Base-by-base conservation (phyloP, 2,888 invertebrate species). In the Oscheius sp. region DNA sequence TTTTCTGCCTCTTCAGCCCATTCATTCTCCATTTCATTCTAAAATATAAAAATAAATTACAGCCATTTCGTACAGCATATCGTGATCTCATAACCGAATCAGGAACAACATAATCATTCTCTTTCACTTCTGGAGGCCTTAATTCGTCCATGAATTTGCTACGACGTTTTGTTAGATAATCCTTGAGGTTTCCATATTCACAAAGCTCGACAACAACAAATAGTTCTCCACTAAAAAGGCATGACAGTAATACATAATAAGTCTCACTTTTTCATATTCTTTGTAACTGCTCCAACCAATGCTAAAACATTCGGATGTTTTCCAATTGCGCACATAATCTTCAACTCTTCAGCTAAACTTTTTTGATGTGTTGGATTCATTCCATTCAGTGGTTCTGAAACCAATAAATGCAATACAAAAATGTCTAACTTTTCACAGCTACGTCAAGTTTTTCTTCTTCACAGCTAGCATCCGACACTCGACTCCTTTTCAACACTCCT, bases 261-360 rank as follows among this genome's bases (percentile, higher is more conserved):
- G 33, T 32, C 20, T 9, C 2, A 77, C 79, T 65, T 62, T 62
- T 72, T 74, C 67, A 77, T 72, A 22, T 72, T 68, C 9, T 68
- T 69, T 0, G 76, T 77, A 0, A 75, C 70, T 1, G 77, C 80
- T 30, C 80, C 80, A 8, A 80, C 63, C 0, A 80, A 66, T 1
- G 77, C 54, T 2, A 80, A 49, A n/a, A 80, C 73, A 59, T 80
- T 80, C 1, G 77, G 77, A 70, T 80, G 77, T 30, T 64, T 67
- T 17, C 66, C 72, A 51, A 80, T 76, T 2, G 77, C 76, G 32
- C 73, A 68, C 70, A 80, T 73, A 22, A 77, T 68, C 69, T 76
- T 77, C 33, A 80, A 57, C 38, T 80, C 80, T 22, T 77, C 80
- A 6, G 68, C 66, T 51, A 80, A 24, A 70, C 75, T 76, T 30